Evolutionary conservation across 2,888 invertebrate species (phyloP), one percentile per base, ranked within the genome.

Genomic region (Cosmia trapezina): DNA sequence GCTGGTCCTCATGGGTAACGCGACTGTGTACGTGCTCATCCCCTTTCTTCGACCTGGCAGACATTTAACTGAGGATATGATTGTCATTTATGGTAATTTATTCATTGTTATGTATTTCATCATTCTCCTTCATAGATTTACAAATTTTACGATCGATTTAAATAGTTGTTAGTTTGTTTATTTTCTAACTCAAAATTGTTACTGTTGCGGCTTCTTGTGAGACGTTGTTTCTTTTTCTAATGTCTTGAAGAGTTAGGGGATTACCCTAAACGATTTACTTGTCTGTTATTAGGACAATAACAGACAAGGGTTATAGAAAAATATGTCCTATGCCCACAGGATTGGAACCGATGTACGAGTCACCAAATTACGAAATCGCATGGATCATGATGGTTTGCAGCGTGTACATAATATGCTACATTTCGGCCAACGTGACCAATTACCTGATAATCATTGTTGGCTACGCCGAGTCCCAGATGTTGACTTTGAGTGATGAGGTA

Each of bases 301-400:
- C n/a, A n/a, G n/a, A n/a, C n/a, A n/a, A n/a, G n/a, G n/a, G n/a
- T n/a, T n/a, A n/a, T n/a, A n/a, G n/a, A n/a, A n/a, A 41, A 37
- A 33, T 19, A 45, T 11, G 3, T 22, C 51, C n/a, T 8, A 51
- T 62, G 14, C 33, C 17, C n/a, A 22, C 60, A 86, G 86, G 86
- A 33, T 43, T 86, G 60, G 87, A 86, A 45, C 87, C 86, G 4
- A 81, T 74, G 73, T 72, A 59, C 9, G 80, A 80, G 49, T 68
- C 86, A 49, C 86, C 86, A 0, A 78, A 86, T 51, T 86, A 66
- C 14, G 85, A 86, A 70, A 78, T 86, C 41, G 78, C 80, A 7
- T 70, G 11, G 53, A 8, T 12, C 9, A 43, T 80, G 53, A 76
- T 67, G 56, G 0, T 4, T 0, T 12, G 11, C 9, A 65, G 81